Base-by-base conservation (phyloP, 2,888 invertebrate species). In the Dioctria linearis region DNA sequence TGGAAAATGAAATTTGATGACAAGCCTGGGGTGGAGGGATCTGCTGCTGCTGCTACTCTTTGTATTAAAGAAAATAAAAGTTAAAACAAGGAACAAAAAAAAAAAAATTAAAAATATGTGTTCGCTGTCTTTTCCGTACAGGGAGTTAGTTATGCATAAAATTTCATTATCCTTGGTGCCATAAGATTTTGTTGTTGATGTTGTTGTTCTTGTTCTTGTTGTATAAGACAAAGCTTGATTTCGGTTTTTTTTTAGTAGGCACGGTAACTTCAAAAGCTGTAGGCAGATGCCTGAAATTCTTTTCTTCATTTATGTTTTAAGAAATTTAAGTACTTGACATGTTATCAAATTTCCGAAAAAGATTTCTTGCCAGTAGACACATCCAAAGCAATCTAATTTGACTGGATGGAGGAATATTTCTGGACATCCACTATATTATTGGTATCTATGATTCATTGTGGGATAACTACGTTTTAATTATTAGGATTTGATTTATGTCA, bases 91-190 rank as follows among this genome's bases (percentile, higher is more conserved):
- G 13, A 54, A 54, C 39, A 37, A 54, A 42, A 40, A 57, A 11
- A 42, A 59, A 57, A n/a, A n/a, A n/a, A n/a, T n/a, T n/a, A n/a
- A n/a, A 4, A n/a, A 8, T 49, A 13, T 57, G 13, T 5, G 57
- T 73, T 25, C 25, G 25, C 25, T 25, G 25, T 25, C 25, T 25
- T 25, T 25, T 25, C n/a, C 57, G 40, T n/a, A 42, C 42, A 57
- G n/a, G 59, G 42, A 75, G 51, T 76, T 63, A 76, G 76, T 76
- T 76, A 76, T 76, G 63, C 76, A 63, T 76, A 76, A 76, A 76
- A 76, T 76, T 63, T 59, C 63, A 76, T 76, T 76, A 76, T 63
- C 76, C 76, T 75, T 75, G 75, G 46, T 75, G 75, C 42, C 43
- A 61, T 61, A 61, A 43, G 25, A 25, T 25, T 25, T 25, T 25